Base-by-base conservation (phyloP, 2,113 vertebrate species). In the Catharus minimus region DNA sequence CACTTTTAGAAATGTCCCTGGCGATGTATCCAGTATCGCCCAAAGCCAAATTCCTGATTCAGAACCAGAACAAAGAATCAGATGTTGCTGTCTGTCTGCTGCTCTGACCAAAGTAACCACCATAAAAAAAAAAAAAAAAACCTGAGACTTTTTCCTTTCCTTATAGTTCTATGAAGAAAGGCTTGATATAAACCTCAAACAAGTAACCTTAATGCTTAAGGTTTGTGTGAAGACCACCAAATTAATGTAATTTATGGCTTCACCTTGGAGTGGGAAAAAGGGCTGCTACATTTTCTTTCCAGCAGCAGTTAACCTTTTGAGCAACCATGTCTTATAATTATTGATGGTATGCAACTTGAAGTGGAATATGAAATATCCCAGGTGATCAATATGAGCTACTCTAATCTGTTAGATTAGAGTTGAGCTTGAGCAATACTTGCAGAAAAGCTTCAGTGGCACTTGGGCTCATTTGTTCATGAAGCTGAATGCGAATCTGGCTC, bases 361-460 rank as follows among this genome's bases (percentile, higher is more conserved):
- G 26, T 38, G 61, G 50, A 85, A 93, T 95, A 89, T 75, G 88
- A 96, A 87, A 69, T 32, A 73, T 86, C 66, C 46, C 32, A 52
- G 82, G 19, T 0, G 0, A 93, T 94, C 94, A 82, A 75, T 94
- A 92, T 28, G 65, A 88, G 62, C 73, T 36, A 11, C 74, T 90
- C 44, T 89, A 61, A 92, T 94, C 75, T 84, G 83, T 89, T 73
- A 72, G 68, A 91, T 94, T 88, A 73, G 58, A 89, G 58, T 30
- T 79, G 61, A 82, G 24, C 17, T 91, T 11, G 18, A 82, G 56
- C 69, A 71, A 75, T 78, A n/a, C 68, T 82, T 90, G 41, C 26
- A 82, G 57, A 76, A 86, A 52, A 67, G n/a, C 56, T 92, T 86
- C 57, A 62, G 58, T 90, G 82, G 52, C 52, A 30, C 69, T 39